Evolutionary conservation across 2,113 vertebrate genomes (phyloP).

Genomic region (Cochlearius cochlearius): DNA sequence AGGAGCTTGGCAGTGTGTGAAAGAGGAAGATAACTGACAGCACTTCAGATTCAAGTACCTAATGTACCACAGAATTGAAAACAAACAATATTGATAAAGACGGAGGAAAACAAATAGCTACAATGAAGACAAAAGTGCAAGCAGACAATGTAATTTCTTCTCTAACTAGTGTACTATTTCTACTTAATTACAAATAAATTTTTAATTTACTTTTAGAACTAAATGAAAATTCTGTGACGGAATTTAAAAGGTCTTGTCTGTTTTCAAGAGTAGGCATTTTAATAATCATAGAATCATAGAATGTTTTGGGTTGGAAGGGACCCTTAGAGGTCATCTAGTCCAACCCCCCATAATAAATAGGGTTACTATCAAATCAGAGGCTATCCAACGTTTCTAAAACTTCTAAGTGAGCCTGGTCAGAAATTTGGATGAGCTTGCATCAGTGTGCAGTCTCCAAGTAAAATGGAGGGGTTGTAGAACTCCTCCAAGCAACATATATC

Average conservation of each 20-base stretch:
- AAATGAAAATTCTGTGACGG: neutral
- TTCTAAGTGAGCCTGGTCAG: neutral
- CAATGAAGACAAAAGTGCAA: neutral
- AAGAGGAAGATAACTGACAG: neutral
- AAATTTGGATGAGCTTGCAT: neutral
- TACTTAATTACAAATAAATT: neutral
- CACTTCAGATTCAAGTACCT: neutral
- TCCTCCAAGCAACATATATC: neutral
- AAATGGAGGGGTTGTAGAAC: rapidly evolving
- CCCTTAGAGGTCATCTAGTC: too few species aligned
- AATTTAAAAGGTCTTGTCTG: neutral
- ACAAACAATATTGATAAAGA: neutral
- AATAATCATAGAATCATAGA: too few species aligned
- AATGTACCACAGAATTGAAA: neutral
- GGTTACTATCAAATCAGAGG: neutral
- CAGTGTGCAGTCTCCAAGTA: neutral
- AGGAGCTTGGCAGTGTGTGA: neutral
- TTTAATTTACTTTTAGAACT: neutral
- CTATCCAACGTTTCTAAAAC: neutral
- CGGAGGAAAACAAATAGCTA: neutral
- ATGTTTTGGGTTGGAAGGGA: too few species aligned
- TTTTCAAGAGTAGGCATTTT: neutral
- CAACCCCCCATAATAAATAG: too few species aligned
- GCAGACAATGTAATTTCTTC: neutral
- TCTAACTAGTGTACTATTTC: neutral